These are phyloP conservation scores for Typhlichthys subterraneus DNA, from an alignment of 2,797 vertebrate species.

Conservation along the genomic window DNA sequence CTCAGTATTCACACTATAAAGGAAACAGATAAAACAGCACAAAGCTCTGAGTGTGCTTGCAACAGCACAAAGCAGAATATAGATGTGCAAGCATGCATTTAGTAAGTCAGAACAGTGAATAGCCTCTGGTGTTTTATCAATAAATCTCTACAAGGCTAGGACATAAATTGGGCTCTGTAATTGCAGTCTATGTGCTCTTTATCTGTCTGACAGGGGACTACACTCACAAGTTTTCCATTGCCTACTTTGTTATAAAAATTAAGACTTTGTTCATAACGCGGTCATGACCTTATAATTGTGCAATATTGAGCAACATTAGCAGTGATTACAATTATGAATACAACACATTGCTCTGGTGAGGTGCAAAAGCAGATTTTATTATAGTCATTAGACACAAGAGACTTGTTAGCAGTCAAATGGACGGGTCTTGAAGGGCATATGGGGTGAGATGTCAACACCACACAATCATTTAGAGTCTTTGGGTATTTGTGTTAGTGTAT, in stretches of 20 bases:
- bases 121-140: background rate
- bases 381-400: slow-evolving; percentile 48
- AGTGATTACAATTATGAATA: slow-evolving; percentile 11
- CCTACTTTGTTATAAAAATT: background rate
- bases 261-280: background rate
- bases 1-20: background rate
- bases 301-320: background rate
- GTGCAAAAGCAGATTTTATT: slow-evolving; percentile 46
- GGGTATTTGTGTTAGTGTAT: slow-evolving; percentile 17
- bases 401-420: slow-evolving; percentile 38
- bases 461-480: slow-evolving; percentile 2
- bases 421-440: slow-evolving; percentile 49
- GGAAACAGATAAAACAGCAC: slow-evolving; percentile 1
- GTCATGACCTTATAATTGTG: background rate
- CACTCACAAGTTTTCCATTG: background rate
- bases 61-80: slow-evolving; percentile 3
- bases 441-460: slow-evolving; percentile 17
- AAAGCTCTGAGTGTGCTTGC: background rate
- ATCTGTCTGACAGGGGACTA: background rate
- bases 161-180: slow-evolving; percentile 4
- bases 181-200: background rate
- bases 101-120: background rate
- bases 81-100: background rate
- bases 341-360: slow-evolving; percentile 20
- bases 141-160: background rate